phyloP scores from a whole-genome alignment of 2,888 invertebrate genomes.

The Clivina fossor region DNA sequence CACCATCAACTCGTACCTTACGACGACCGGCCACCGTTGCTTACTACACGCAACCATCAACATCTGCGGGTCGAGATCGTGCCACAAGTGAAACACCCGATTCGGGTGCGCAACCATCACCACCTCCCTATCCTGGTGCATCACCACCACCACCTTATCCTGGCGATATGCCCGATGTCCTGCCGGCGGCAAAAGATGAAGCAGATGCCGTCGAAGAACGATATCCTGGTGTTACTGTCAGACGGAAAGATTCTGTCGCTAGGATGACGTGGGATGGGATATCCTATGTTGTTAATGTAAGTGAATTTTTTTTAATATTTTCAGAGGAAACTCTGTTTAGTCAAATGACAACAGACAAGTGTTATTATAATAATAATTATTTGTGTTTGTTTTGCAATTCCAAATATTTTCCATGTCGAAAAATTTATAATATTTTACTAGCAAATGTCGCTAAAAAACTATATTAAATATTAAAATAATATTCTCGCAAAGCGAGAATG shows the following conservation, averaged over 20 bases:
- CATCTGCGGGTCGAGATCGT: neutral
- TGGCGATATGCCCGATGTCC: conserved; percentile 52
- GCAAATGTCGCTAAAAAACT: too few species aligned
- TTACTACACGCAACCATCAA: conserved; percentile 9
- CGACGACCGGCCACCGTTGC: conserved; percentile 18
- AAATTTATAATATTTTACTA: too few species aligned
- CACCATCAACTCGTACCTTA: conserved; percentile 39
- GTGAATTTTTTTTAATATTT: conserved; percentile 44
- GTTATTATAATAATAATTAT: too few species aligned
- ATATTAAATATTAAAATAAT: too few species aligned
- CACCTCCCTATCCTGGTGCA: conserved; percentile 39
- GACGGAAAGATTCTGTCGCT: conserved; percentile 79
- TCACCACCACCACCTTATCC: conserved; percentile 44
- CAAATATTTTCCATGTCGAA: too few species aligned
- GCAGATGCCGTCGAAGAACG: conserved; percentile 50
- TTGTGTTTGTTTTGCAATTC: too few species aligned
- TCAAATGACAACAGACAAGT: too few species aligned
- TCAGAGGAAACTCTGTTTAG: neutral
- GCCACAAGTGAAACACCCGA: neutral
- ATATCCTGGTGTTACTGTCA: conserved; percentile 48
- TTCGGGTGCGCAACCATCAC: too few species aligned
- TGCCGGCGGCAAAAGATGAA: conserved; percentile 51
- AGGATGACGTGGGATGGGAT: conserved; percentile 79
- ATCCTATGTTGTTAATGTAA: conserved; percentile 77
- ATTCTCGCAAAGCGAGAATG: too few species aligned